Percentiles rank a stretch among this genome's conserved stretches.
Conservation (phyloP, 2,113 vertebrate species). For the Nipponia nippon region DNA sequence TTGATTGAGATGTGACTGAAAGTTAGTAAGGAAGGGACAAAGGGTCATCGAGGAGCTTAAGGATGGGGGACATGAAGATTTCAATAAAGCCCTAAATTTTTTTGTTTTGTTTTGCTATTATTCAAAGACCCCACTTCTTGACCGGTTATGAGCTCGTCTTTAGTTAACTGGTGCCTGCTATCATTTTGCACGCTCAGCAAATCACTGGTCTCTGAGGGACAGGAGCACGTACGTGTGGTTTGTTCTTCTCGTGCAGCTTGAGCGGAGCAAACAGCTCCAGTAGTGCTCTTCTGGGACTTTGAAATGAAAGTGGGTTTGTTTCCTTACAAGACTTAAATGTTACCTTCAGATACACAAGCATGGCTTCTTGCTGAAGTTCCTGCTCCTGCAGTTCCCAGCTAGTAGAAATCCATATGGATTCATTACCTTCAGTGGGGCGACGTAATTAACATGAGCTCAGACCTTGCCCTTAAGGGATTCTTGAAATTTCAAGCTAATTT, state of each 20-base stretch:
- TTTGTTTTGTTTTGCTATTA: background rate
- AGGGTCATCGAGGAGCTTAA: background rate
- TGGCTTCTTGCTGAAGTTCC: background rate
- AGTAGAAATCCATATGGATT: background rate
- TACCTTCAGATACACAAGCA: background rate
- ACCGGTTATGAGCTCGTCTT: background rate
- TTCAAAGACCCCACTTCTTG: background rate
- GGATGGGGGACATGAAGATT: background rate
- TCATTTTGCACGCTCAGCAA: background rate
- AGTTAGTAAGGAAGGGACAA: background rate
- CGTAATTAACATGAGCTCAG: background rate
- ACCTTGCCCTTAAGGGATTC: background rate
- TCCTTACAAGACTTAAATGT: background rate
- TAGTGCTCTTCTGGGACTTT: background rate
- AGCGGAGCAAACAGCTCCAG: background rate
- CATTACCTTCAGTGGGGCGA: background rate
- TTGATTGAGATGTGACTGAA: background rate
- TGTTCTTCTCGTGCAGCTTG: slow-evolving; percentile 12
- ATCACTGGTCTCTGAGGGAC: slow-evolving; percentile 20
- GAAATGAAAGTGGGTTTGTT: background rate
- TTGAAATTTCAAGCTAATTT: background rate
- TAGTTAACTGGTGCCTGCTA: background rate
- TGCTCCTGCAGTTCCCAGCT: background rate
- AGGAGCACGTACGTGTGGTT: background rate
- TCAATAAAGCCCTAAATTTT: background rate